A percentile compares a stretch with the other conserved stretches of the same genome.
phyloP scores from a whole-genome alignment of 1,140 invertebrate genomes.

The Mycetomoellerius zeteki region DNA sequence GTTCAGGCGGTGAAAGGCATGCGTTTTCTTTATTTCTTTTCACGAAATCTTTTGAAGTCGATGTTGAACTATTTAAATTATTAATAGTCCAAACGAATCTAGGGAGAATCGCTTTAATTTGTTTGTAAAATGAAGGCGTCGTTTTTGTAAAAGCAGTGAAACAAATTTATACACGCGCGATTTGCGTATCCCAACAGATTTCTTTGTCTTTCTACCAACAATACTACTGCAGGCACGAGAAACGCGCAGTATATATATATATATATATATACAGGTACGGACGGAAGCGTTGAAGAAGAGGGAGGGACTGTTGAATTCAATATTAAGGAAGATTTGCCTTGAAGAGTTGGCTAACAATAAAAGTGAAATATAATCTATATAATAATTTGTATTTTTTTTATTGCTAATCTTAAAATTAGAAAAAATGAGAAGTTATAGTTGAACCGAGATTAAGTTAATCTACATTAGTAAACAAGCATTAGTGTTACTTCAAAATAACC shows the following conservation, averaged over 20 bases:
- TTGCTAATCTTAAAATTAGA: too few relatives aligned
- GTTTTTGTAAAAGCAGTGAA: neutral
- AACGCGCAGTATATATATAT: too few relatives aligned
- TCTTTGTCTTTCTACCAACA: neutral
- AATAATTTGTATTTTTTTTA: too few relatives aligned
- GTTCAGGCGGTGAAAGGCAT: neutral
- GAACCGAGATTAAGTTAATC: too few relatives aligned
- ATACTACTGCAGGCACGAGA: neutral
- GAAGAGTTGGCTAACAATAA: neutral
- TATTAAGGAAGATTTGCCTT: neutral
- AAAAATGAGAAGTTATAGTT: too few relatives aligned
- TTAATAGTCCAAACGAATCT: neutral
- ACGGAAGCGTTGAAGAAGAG: neutral
- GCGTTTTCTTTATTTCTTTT: neutral
- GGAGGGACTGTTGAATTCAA: neutral
- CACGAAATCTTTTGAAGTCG: neutral
- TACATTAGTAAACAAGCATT: too few relatives aligned
- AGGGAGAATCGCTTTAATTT: neutral
- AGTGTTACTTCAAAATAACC: too few relatives aligned
- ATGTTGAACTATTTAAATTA: neutral
- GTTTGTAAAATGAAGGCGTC: neutral
- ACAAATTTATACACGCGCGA: neutral
- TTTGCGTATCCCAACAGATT: neutral
- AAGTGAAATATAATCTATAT: too few relatives aligned
- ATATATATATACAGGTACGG: neutral